These are phyloP conservation scores for Globodera ellingtonae DNA, from an alignment of 1,140 invertebrate genomes.

Conservation along the genomic window DNA sequence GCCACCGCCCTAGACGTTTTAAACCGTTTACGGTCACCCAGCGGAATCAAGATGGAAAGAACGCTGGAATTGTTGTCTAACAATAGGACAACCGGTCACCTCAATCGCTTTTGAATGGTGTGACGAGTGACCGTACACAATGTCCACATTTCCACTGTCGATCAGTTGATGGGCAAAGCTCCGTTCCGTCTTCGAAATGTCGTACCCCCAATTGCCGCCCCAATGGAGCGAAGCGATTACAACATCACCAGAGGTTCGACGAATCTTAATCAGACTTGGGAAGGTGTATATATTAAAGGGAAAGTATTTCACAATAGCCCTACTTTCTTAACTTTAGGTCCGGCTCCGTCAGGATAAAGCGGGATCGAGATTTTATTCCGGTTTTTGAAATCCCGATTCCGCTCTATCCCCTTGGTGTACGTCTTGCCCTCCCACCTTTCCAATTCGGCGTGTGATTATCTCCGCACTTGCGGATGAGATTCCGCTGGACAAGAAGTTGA, in stretches of 20 bases:
- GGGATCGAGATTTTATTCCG: too few species aligned
- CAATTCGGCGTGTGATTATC: conserved; percentile 13
- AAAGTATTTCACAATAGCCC: too few species aligned
- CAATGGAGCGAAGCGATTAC: conserved; percentile 18
- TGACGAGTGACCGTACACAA: conserved; percentile 17
- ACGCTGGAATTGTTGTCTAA: too few species aligned
- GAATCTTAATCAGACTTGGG: not conserved
- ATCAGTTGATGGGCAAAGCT: conserved; percentile 16
- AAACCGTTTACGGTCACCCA: too few species aligned
- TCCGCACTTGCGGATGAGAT: conserved; percentile 10
- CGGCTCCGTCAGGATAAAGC: too few species aligned
- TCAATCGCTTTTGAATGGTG: conserved; percentile 20
- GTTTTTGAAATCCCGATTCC: too few species aligned
- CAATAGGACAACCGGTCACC: not conserved
- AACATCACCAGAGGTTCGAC: conserved; percentile 7
- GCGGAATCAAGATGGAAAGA: too few species aligned
- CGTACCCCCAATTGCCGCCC: conserved; percentile 23
- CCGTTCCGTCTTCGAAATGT: conserved; percentile 5
- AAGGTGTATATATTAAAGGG: too few species aligned
- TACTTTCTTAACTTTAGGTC: too few species aligned
- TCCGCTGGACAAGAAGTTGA: conserved; percentile 23
- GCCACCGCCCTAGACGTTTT: too few species aligned
- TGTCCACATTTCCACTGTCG: conserved; percentile 10
- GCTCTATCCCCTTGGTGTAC: not conserved
- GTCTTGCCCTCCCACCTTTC: not conserved